A percentile compares a stretch with the other conserved stretches of the same genome.
Evolutionary conservation across 2,888 invertebrate species (phyloP).

Genomic region (Tetanocera ferruginea): DNA sequence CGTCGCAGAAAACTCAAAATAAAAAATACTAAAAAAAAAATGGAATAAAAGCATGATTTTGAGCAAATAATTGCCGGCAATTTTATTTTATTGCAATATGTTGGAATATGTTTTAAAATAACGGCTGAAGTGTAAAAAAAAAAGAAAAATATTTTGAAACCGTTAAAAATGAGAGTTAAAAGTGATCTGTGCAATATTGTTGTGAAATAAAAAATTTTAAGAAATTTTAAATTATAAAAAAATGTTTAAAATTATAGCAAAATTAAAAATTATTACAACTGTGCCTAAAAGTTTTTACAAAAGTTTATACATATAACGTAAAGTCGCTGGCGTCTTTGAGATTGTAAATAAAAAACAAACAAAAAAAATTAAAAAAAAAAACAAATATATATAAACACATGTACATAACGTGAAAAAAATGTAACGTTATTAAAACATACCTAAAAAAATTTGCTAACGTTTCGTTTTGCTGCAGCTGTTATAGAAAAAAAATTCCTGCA

Average conservation of each 20-base stretch:
- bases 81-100: conserved; percentile 7
- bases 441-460: not conserved
- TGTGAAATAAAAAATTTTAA: too few relatives aligned
- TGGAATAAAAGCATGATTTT: not conserved
- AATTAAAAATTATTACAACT: not conserved
- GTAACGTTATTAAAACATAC: not conserved
- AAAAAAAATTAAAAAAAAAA: not conserved
- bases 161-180: not conserved
- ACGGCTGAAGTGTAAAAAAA: not conserved
- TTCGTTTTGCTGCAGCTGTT: not conserved
- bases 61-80: conserved; percentile 32
- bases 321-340: conserved; percentile 34
- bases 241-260: too few relatives aligned
- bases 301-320: conserved; percentile 16
- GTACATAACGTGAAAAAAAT: not conserved
- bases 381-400: not conserved
- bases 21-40: not conserved
- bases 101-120: not conserved
- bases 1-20: not conserved
- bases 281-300: not conserved
- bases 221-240: too few relatives aligned
- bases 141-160: not conserved
- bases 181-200: conserved; percentile 17
- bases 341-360: not conserved
- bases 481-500: too few relatives aligned